Evolutionary conservation across 2,113 vertebrate species (phyloP), one percentile per base, ranked within the genome.

Genomic region (Poicephalus meyeri): DNA sequence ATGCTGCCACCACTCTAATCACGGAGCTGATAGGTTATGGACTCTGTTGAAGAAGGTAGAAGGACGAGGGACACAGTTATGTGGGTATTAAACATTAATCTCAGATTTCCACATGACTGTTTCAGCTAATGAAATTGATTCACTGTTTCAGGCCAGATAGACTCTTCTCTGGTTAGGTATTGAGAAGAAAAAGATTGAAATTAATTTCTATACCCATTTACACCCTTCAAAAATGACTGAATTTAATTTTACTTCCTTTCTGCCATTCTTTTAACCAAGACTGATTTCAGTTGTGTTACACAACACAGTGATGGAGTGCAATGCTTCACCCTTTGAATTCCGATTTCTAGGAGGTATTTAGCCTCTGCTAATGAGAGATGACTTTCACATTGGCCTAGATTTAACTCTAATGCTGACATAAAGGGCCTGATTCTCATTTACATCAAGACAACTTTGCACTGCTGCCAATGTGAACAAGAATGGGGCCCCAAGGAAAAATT

Each of bases 121-220:
- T 89, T 60, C 77, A 79, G 52, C 11, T 91, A 92, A 95, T 92
- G 58, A 70, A 85, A 96, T 7, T 55, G 31, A 92, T 87, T 69
- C 47, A 50, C 65, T 73, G 44, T 55, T 92, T 93, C 83, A 79
- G 56, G 39, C 13, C 66, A 93, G 37, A 10, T 17, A 88, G 42
- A 26, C 33, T 63, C 49, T 81, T 87, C 82, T 69, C 47, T 79
- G 41, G 21, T 49, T 88, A 74, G 47, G 25, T 44, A 92, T 9
- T n/a, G 56, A 88, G 52, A 83, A 81, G 33, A 76, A 95, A 82
- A 44, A 94, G 29, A 65, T 68, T 74, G 44, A 86, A 90, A 93
- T 89, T 44, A 89, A 90, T 88, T 93, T 49, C 55, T 50, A 29
- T 23, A 33, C 16, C 19, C 28, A 44, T 79, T 78, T 79, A 88